Base-by-base conservation (phyloP, 1,140 invertebrate genomes). In the Drosophila kikkawai region DNA sequence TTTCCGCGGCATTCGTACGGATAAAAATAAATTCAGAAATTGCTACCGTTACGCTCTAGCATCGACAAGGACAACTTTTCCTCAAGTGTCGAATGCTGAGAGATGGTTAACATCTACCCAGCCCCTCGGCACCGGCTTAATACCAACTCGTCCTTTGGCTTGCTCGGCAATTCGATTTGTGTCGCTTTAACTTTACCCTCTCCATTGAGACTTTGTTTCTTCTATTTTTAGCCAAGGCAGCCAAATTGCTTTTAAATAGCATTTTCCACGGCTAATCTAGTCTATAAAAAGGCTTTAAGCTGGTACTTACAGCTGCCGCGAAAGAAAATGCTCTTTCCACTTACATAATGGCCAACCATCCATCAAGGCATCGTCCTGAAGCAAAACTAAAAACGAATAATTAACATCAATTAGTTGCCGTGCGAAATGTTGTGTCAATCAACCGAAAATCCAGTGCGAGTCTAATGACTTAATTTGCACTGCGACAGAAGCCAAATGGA, bases 11-110 rank as follows among this genome's bases (percentile, higher is more conserved):
- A 85, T 79, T 73, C 85, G 79, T 60, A 79, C 47, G 75, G 79
- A 88, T 90, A 82, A 90, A 88, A 85, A 90, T 88, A 88, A 88
- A 85, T 90, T 81, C 85, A 90, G 79, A 84, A 88, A 90, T 88
- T 88, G 85, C 81, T 84, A 84, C 85, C 84, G 84, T 51, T 90
- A 79, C 80, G 79, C 53, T 68, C 37, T 34, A 42, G 51, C 69
- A 60, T 76, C 77, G 71, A 58, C 82, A 74, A 74, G 47, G 79
- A 86, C 71, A 83, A 83, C 77, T 87, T 87, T 83, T 67, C n/a
- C 85, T 71, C 68, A 83, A 87, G 80, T 87, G 83, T 80, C 84
- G 84, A 56, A 64, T 57, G 75, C 60, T 80, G 58, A 74, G 36
- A 58, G 69, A 69, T 60, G 67, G 36, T 73, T 71, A 56, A 56